Percentiles rank a stretch among this genome's conserved stretches.
Evolutionary conservation across 2,797 vertebrate species (phyloP).

Genomic region (Leuciscus waleckii): DNA sequence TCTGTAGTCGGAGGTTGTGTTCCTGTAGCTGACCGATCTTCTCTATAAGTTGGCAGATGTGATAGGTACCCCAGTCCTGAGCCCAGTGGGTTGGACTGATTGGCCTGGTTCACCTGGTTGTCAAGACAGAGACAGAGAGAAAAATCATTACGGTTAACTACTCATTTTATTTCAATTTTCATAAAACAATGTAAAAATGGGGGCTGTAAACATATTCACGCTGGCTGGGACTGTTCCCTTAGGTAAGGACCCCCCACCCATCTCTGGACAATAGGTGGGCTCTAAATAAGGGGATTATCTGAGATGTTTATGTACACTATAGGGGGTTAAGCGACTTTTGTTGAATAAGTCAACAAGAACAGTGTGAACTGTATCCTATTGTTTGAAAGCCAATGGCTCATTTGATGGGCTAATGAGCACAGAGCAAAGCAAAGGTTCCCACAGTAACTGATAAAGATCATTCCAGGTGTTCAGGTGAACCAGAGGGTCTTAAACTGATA

Average conservation of each 20-base stretch:
- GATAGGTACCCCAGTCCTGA: slow-evolving; percentile 87
- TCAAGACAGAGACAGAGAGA: slow-evolving; percentile 5
- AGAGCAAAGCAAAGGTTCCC: slow-evolving; percentile 25
- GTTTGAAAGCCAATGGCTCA: slow-evolving; percentile 24
- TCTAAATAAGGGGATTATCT: slow-evolving; percentile 35
- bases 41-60: slow-evolving; percentile 90
- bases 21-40: slow-evolving; percentile 90
- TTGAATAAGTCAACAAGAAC: slow-evolving; percentile 29
- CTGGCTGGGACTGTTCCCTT: neutral
- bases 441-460: neutral
- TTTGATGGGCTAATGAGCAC: slow-evolving; percentile 25
- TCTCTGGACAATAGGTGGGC: slow-evolving; percentile 29
- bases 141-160: neutral
- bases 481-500: neutral
- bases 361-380: slow-evolving; percentile 38
- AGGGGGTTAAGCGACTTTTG: slow-evolving; percentile 30
- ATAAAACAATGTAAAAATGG: neutral
- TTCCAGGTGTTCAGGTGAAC: slow-evolving; percentile 1
- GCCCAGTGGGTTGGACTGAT: slow-evolving; percentile 72
- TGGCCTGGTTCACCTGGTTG: slow-evolving; percentile 77
- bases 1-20: slow-evolving; percentile 84
- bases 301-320: neutral
- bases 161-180: neutral
- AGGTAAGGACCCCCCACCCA: neutral
- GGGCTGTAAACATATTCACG: neutral